Conservation (phyloP, 2,113 vertebrate species). For the Elephas maximus region DNA sequence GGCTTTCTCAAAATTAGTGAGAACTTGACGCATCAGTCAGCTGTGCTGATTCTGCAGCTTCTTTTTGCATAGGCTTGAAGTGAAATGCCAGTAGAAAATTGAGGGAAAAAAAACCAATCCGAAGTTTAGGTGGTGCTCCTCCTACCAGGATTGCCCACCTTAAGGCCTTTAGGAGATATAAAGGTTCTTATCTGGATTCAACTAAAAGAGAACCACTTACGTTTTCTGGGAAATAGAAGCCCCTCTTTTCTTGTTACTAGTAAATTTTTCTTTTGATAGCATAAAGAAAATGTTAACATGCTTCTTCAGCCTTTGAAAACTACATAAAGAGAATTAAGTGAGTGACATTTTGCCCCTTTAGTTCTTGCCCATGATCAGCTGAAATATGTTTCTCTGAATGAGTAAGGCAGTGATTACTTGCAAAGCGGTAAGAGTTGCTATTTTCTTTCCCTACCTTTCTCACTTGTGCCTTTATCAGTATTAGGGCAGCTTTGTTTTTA, state of each 20-base stretch:
- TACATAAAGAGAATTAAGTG: conserved; percentile 40
- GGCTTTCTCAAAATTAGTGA: background rate
- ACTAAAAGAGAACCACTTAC: background rate
- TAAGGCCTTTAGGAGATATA: background rate
- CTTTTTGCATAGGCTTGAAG: background rate
- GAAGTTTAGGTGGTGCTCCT: background rate
- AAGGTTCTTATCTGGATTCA: conserved; percentile 11
- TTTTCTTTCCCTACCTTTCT: conserved; percentile 28
- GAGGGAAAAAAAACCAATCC: background rate
- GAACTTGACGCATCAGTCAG: background rate
- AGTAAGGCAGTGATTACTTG: conserved; percentile 49
- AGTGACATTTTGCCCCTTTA: conserved; percentile 43
- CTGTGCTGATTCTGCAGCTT: conserved; percentile 61
- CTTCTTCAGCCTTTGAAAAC: conserved; percentile 59
- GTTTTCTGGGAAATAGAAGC: background rate
- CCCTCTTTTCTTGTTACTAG: background rate
- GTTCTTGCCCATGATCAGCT: conserved; percentile 56
- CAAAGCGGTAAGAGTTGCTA: conserved; percentile 15
- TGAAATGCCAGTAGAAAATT: conserved; percentile 22
- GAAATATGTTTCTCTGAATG: conserved; percentile 42
- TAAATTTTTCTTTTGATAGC: conserved; percentile 29
- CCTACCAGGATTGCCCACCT: background rate
- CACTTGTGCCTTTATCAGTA: background rate
- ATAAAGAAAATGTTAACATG: conserved; percentile 17
- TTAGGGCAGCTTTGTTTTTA: background rate